Evolutionary conservation across 2,888 invertebrate genomes (phyloP).

Genomic region (Syrphus vitripennis): DNA sequence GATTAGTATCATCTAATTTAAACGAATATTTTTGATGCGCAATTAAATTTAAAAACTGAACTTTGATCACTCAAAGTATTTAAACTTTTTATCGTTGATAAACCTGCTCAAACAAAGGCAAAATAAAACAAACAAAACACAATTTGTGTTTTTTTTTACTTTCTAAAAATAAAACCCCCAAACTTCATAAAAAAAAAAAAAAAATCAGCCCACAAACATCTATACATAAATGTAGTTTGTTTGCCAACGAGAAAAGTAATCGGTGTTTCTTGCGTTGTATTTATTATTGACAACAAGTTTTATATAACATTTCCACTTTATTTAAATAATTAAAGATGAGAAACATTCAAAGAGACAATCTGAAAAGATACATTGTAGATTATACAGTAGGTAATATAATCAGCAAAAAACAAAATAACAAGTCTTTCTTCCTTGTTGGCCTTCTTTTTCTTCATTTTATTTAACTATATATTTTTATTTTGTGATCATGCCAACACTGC

Average conservation of each 20-base stretch:
- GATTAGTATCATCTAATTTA: background rate
- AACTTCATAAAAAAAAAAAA: background rate
- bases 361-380: background rate
- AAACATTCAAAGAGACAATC: background rate
- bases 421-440: background rate
- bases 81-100: background rate
- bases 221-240: background rate
- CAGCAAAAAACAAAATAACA: background rate
- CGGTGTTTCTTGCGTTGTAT: background rate
- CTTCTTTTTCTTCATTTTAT: background rate
- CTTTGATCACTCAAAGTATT: background rate
- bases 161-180: constrained; percentile 14
- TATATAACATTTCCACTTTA: constrained; percentile 12
- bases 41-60: background rate
- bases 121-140: background rate
- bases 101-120: constrained; percentile 16
- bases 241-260: background rate
- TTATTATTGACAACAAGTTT: background rate
- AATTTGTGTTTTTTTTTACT: constrained; percentile 4
- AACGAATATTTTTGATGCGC: background rate
- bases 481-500: background rate
- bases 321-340: background rate
- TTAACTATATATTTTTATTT: background rate
- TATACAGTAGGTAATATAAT: background rate
- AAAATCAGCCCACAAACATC: background rate